Conservation (phyloP, 2,113 vertebrate species). For the Eurypyga helias region DNA sequence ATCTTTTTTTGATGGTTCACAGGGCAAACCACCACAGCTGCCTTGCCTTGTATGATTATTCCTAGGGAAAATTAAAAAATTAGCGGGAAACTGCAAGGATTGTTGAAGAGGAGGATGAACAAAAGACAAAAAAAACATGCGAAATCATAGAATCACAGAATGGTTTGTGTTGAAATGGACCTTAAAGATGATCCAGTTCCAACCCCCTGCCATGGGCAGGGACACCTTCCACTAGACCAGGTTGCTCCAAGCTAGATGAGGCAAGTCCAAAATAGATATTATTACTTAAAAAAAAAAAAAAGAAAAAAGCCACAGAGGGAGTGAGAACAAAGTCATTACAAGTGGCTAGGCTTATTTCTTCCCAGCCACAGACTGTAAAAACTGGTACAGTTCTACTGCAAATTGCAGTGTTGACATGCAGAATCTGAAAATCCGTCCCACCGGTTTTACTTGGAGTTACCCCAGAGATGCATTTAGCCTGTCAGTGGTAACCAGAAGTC, state of each 20-base stretch:
- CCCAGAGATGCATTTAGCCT: background rate
- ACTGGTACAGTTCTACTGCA: background rate
- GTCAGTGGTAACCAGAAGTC: background rate
- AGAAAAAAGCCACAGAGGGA: background rate
- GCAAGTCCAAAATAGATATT: background rate
- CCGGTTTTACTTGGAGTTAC: background rate
- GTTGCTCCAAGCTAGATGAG: no score
- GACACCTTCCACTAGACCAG: no score
- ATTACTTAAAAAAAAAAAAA: background rate
- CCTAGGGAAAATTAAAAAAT: background rate
- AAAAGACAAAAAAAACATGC: background rate
- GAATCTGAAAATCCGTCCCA: background rate
- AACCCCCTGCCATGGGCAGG: no score
- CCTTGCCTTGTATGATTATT: background rate
- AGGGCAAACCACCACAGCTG: background rate
- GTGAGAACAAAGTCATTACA: background rate
- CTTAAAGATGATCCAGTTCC: no score
- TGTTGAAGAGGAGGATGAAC: background rate
- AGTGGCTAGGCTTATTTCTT: background rate
- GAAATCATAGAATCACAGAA: background rate
- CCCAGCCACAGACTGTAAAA: background rate
- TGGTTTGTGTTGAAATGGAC: no score
- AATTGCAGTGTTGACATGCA: background rate
- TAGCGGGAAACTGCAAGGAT: background rate
- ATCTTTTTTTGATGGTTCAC: background rate